These are phyloP conservation scores for Neoitamus cyanurus DNA, from an alignment of 2,888 invertebrate species.

Conservation along the genomic window DNA sequence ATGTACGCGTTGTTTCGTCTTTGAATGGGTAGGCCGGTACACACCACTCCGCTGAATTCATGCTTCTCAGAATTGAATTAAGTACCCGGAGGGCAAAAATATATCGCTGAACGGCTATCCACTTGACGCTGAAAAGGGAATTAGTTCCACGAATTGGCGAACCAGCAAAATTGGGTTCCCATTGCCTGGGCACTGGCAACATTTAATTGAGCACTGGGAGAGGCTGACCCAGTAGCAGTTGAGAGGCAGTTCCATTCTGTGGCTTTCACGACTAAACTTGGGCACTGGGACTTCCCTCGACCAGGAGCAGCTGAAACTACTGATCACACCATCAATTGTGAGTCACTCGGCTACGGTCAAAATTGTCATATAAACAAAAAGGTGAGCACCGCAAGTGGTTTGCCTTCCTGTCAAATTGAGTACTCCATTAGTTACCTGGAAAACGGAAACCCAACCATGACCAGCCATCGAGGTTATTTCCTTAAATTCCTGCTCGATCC, in stretches of 20 bases:
- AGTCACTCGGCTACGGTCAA: not conserved
- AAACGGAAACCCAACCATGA: conserved; percentile 73
- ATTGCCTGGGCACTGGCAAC: not conserved
- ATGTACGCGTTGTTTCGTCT: not conserved
- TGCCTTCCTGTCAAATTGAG: not conserved
- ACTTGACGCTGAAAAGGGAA: not conserved
- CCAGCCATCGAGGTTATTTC: conserved; percentile 76
- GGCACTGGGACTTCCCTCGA: not conserved
- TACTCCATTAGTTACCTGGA: conserved; percentile 71
- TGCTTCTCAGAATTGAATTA: not conserved
- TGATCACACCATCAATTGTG: not conserved
- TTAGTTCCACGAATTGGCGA: not conserved
- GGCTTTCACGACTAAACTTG: not conserved
- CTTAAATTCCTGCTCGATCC: conserved; percentile 77
- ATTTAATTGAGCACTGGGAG: conserved; percentile 6
- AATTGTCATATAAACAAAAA: not conserved
- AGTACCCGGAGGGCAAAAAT: not conserved
- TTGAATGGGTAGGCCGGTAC: not conserved
- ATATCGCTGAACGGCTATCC: not conserved
- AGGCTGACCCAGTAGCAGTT: not conserved
- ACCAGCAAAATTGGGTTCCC: not conserved
- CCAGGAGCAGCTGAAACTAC: not conserved
- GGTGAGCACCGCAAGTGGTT: conserved; percentile 27
- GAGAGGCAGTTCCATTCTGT: not conserved
- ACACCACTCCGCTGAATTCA: not conserved